Conservation (phyloP, 2,888 invertebrate species). For the Platycheirus albimanus region DNA sequence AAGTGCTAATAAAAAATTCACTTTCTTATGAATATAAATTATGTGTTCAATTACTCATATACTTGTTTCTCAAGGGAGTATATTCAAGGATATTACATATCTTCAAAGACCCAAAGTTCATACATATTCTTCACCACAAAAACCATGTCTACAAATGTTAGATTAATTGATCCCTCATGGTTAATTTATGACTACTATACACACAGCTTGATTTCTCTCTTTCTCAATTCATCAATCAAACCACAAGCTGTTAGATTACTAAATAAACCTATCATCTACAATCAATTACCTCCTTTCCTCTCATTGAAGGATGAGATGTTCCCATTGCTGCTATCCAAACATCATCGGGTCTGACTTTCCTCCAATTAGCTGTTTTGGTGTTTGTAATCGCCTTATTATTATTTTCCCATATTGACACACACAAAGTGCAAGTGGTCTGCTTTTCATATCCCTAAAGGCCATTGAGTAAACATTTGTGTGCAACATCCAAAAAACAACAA, state of each 20-base stretch:
- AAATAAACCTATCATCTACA: constrained; percentile 29
- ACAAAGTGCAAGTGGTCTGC: constrained; percentile 32
- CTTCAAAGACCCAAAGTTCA: no score
- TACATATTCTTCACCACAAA: no score
- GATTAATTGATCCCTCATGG: no score
- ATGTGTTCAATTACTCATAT: no score
- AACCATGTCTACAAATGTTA: no score
- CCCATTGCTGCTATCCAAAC: constrained; percentile 1
- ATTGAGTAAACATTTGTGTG: constrained; percentile 24
- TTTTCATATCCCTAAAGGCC: constrained; percentile 20
- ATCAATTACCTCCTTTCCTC: constrained; percentile 10
- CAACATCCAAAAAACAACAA: constrained; percentile 27
- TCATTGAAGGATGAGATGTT: background rate
- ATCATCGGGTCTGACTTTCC: constrained; percentile 43
- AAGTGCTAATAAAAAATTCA: no score
- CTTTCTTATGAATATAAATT: no score
- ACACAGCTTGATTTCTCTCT: background rate
- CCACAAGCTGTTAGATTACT: constrained; percentile 17
- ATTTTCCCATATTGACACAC: constrained; percentile 37
- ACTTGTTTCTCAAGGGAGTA: no score
- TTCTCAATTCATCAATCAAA: constrained; percentile 30
- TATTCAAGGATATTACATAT: no score
- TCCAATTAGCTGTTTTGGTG: constrained; percentile 59
- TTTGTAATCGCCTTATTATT: constrained; percentile 65
- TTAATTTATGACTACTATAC: constrained; percentile 15